phyloP scores from a whole-genome alignment of 2,797 vertebrate genomes.

The Cirrhinus molitorella region DNA sequence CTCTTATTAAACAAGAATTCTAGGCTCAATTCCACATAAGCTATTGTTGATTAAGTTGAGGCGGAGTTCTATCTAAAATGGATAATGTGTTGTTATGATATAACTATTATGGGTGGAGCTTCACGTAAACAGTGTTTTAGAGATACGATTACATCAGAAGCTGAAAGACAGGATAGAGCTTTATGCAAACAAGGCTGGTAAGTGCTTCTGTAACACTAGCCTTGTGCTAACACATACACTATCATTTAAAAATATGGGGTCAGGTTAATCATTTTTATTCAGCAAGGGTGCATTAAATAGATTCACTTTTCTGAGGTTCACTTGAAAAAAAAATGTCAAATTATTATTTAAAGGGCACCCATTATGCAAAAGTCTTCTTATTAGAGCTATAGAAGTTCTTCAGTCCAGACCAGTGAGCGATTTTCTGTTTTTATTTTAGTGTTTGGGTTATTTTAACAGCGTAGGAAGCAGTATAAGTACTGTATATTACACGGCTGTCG shows the following conservation, averaged over 20 bases:
- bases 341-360: no score
- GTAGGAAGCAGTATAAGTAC: no score
- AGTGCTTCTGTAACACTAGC: not conserved
- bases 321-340: no score
- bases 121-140: slow-evolving; percentile 2
- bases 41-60: not conserved
- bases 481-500: no score
- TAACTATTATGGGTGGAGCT: not conserved
- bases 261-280: not conserved
- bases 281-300: not conserved
- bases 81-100: not conserved
- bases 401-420: no score
- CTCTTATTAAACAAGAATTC: slow-evolving; percentile 2
- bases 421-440: no score
- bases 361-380: no score
- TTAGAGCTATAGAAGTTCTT: no score
- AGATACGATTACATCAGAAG: not conserved
- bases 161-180: not conserved
- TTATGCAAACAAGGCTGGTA: not conserved
- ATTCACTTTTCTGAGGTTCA: not conserved
- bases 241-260: not conserved
- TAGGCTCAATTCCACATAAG: not conserved
- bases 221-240: not conserved
- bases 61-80: not conserved
- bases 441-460: no score